These are phyloP conservation scores for Neoascia interrupta DNA, from an alignment of 2,888 invertebrate species.

Conservation along the genomic window DNA sequence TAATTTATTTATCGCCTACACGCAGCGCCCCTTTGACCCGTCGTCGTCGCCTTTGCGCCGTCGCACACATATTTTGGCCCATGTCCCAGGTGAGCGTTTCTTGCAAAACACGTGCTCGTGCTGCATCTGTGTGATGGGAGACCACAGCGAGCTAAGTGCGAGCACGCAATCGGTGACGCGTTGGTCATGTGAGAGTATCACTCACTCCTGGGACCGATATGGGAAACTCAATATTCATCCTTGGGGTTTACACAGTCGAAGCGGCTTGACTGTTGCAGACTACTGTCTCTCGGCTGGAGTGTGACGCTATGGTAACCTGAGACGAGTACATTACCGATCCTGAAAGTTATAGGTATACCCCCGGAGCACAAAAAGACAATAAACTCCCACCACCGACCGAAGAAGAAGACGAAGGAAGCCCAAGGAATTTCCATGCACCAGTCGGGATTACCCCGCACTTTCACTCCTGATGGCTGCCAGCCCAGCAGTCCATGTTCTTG, in stretches of 20 bases:
- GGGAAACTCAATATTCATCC: conserved; percentile 57
- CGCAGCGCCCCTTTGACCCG: conserved; percentile 41
- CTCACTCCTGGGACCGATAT: conserved; percentile 17
- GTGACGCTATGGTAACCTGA: conserved; percentile 55
- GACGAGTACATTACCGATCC: conserved; percentile 56
- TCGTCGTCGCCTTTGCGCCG: neutral
- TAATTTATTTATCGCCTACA: conserved; percentile 69
- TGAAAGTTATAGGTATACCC: conserved; percentile 30
- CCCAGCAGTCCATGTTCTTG: conserved; percentile 15
- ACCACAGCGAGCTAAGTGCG: neutral
- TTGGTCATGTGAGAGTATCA: too few species aligned
- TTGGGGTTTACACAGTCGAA: conserved; percentile 40
- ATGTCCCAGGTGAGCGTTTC: conserved; percentile 16
- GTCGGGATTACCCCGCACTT: conserved; percentile 23
- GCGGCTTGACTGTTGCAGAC: neutral
- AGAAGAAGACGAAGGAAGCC: conserved; percentile 42
- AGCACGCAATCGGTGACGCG: conserved; percentile 54
- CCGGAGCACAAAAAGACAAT: neutral
- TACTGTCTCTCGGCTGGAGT: conserved; percentile 22
- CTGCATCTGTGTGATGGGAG: too few species aligned
- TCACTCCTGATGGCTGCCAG: conserved; percentile 19
- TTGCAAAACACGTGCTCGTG: conserved; percentile 35
- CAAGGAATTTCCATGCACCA: conserved; percentile 55
- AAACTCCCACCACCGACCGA: conserved; percentile 35
- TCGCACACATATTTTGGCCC: conserved; percentile 4